Percentiles rank a stretch among this genome's conserved stretches.
These are phyloP conservation scores for Aphaenogaster ashmeadi DNA, from an alignment of 1,140 invertebrate species.

Conservation along the genomic window DNA sequence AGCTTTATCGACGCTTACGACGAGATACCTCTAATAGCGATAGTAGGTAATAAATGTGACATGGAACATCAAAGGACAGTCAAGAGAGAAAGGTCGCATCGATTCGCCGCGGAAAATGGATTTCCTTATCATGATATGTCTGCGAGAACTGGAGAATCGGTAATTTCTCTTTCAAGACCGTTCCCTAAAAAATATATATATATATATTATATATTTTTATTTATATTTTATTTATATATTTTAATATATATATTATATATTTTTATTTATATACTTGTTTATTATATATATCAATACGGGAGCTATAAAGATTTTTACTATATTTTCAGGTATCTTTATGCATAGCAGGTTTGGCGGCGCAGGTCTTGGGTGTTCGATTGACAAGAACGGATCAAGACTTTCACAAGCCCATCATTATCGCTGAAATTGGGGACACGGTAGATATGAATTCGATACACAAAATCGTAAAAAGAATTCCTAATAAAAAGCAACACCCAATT, in stretches of 20 bases:
- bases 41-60: slow-evolving; percentile 97
- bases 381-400: slow-evolving; percentile 90
- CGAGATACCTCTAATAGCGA: slow-evolving; percentile 90
- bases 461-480: slow-evolving; percentile 82
- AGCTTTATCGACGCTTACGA: slow-evolving; percentile 87
- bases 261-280: neutral
- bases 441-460: slow-evolving; percentile 81
- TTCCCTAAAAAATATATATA: neutral
- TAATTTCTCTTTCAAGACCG: slow-evolving; percentile 83
- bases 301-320: neutral
- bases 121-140: slow-evolving; percentile 93
- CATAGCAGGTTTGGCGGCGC: slow-evolving; percentile 90
- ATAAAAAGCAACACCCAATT: slow-evolving; percentile 80
- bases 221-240: neutral
- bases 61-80: slow-evolving; percentile 95
- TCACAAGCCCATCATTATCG: slow-evolving; percentile 90
- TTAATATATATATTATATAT: neutral
- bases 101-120: slow-evolving; percentile 92
- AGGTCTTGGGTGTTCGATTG: slow-evolving; percentile 89
- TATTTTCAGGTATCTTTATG: slow-evolving; percentile 87
- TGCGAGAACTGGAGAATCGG: slow-evolving; percentile 96
- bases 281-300: neutral
- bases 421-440: slow-evolving; percentile 88
- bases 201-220: neutral
- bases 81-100: slow-evolving; percentile 92